Base-by-base conservation (phyloP, 2,113 vertebrate species). In the Burhinus oedicnemus region DNA sequence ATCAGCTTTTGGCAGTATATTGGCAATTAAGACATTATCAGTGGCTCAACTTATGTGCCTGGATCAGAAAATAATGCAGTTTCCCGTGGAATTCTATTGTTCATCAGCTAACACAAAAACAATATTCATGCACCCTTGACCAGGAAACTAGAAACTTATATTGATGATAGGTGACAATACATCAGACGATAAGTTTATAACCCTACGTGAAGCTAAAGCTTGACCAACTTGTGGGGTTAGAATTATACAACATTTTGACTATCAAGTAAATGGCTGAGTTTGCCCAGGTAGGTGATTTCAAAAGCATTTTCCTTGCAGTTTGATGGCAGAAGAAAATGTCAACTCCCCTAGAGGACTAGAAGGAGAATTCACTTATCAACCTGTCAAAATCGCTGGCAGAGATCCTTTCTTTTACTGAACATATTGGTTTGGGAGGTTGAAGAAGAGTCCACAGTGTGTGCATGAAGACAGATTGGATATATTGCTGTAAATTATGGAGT, bases 31-130 rank as follows among this genome's bases (percentile, higher is more conserved):
- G 36, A 51, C 4, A n/a, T 72, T 76, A 55, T 55, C 19, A 70
- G 16, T 58, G 27, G 12, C 11, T 84, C 34, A 64, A 12, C 1
- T 27, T 60, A n/a, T 0, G 0, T 32, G 5, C 4, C 25, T 27
- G 36, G 34, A 83, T 58, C 30, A 78, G 26, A 87, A 84, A 89
- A 21, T 23, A 38, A 36, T 34, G 25, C 2, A 17, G 4, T 77
- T 92, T 75, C 15, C 9, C 36, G 3, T 66, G 36, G n/a, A 82
- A 52, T 71, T 22, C 7, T 32, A 4, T 40, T 79, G 42, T 47
- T 82, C n/a, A 75, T 79, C 49, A 83, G 12, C 21, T 79, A 85
- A 61, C 25, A 62, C 10, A 76, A 52, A 64, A 19, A 1, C 36
- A 54, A 4, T 29, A 13, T 9, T 71, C 45, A 45, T 30, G 18